Conservation (phyloP, 2,113 vertebrate genomes). For the Callorhinus ursinus region DNA sequence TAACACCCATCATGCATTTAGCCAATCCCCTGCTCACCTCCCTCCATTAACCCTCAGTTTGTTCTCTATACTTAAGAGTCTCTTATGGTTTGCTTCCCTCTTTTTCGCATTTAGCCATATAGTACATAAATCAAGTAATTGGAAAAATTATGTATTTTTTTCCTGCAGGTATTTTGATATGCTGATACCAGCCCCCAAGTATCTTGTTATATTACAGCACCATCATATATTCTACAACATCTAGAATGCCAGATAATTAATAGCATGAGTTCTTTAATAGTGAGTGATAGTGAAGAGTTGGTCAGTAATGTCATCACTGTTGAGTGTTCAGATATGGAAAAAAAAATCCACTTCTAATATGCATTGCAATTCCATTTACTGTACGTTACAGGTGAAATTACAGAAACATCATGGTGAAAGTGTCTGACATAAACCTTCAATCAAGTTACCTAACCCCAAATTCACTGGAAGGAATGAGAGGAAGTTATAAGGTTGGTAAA, state of each 20-base stretch:
- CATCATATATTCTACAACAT: slow-evolving; percentile 74
- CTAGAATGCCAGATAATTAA: slow-evolving; percentile 86
- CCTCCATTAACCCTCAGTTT: not conserved
- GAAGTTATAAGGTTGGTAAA: slow-evolving; percentile 86
- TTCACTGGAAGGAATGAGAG: slow-evolving; percentile 84
- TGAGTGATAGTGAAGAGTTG: slow-evolving; percentile 90
- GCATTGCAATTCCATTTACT: slow-evolving; percentile 87
- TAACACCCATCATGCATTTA: not conserved
- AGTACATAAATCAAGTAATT: not conserved
- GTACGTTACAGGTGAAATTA: slow-evolving; percentile 88
- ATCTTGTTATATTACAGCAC: slow-evolving; percentile 86
- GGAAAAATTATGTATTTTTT: slow-evolving; percentile 17
- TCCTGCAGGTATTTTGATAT: slow-evolving; percentile 82
- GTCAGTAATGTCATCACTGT: slow-evolving; percentile 90
- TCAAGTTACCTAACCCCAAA: slow-evolving; percentile 84
- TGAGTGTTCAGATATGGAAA: slow-evolving; percentile 68
- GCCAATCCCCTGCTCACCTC: not conserved
- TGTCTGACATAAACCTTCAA: slow-evolving; percentile 85
- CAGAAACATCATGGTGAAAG: slow-evolving; percentile 90
- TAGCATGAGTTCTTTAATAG: slow-evolving; percentile 85
- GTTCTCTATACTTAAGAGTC: not conserved
- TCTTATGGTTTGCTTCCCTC: not conserved
- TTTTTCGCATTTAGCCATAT: not conserved
- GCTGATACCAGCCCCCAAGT: slow-evolving; percentile 62
- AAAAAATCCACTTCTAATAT: slow-evolving; percentile 86